phyloP scores from a whole-genome alignment of 2,888 invertebrate species.

The Belgica antarctica region DNA sequence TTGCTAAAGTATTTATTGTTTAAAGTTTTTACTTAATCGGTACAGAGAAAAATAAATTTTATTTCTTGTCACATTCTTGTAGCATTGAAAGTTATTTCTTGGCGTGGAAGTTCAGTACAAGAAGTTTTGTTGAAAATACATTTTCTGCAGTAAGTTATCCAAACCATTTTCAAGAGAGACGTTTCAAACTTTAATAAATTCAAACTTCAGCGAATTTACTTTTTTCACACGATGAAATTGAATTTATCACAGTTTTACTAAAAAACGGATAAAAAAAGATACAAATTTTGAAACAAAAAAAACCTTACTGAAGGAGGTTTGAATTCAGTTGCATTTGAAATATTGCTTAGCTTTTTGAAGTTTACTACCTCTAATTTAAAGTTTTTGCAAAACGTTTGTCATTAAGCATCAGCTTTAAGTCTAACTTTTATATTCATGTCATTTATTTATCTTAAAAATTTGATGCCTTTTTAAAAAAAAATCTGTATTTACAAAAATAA shows the following conservation, averaged over 20 bases:
- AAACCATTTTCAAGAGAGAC: too few species aligned
- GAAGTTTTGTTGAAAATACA: not conserved
- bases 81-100: not conserved
- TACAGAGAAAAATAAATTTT: not conserved
- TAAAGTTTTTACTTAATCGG: not conserved
- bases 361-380: not conserved
- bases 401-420: not conserved
- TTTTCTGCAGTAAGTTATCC: too few species aligned
- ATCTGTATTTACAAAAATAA: too few species aligned
- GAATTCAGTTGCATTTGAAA: not conserved
- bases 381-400: too few species aligned
- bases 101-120: not conserved
- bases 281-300: too few species aligned
- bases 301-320: too few species aligned
- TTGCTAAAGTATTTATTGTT: conserved; percentile 28
- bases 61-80: conserved; percentile 25
- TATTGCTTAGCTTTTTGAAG: conserved; percentile 10
- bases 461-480: not conserved
- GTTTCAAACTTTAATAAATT: too few species aligned
- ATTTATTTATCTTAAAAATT: not conserved
- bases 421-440: not conserved
- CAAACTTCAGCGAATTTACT: not conserved
- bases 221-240: not conserved
- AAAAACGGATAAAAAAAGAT: too few species aligned
- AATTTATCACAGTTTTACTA: conserved; percentile 36